These are phyloP conservation scores for Matsumurasca onukii DNA, from an alignment of 1,140 invertebrate species.

Conservation along the genomic window DNA sequence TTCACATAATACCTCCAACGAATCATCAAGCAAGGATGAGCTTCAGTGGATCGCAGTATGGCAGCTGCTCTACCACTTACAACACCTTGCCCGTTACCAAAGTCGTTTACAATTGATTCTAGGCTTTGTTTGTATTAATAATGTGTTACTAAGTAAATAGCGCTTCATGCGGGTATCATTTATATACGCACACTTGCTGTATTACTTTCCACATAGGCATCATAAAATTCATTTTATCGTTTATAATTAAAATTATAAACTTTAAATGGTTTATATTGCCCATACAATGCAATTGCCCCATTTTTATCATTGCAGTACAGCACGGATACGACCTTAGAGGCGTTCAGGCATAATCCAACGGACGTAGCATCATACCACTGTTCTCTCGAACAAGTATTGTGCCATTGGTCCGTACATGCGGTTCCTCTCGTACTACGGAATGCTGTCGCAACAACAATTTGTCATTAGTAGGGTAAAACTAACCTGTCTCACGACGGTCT, in stretches of 20 bases:
- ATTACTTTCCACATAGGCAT: no score
- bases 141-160: no score
- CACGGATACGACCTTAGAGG: slow-evolving; percentile 75
- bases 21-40: no score
- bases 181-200: no score
- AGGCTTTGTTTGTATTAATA: no score
- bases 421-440: slow-evolving; percentile 73
- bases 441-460: slow-evolving; percentile 60
- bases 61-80: slow-evolving; percentile 60
- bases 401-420: slow-evolving; percentile 79
- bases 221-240: no score
- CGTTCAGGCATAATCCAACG: slow-evolving; percentile 80
- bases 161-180: slow-evolving; percentile 48
- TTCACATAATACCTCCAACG: no score
- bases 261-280: no score
- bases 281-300: no score
- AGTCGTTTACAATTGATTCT: slow-evolving; percentile 63
- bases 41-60: slow-evolving; percentile 52
- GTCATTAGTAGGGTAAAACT: slow-evolving; percentile 69
- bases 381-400: slow-evolving; percentile 64
- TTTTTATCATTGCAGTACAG: slow-evolving; percentile 57
- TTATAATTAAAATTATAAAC: no score
- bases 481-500: slow-evolving; percentile 80
- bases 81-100: slow-evolving; percentile 61
- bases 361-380: slow-evolving; percentile 77